Evolutionary conservation across 2,888 invertebrate genomes (phyloP).

Genomic region (Panorpa germanica): DNA sequence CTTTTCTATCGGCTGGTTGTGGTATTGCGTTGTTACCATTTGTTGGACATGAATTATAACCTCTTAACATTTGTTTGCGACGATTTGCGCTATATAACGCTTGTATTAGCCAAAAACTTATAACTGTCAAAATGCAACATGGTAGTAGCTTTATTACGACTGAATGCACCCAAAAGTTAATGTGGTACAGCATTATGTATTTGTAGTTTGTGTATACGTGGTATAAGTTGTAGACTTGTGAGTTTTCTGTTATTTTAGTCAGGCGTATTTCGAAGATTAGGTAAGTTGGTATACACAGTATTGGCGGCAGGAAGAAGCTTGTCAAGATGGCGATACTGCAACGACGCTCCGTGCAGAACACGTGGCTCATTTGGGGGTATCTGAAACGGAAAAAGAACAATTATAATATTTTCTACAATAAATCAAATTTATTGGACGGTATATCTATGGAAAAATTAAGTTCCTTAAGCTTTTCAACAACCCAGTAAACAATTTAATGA

Average conservation of each 20-base stretch:
- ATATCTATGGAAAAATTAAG: not conserved
- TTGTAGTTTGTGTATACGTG: no score
- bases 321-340: conserved; percentile 57
- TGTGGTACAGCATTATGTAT: conserved; percentile 14
- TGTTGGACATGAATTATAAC: conserved; percentile 36
- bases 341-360: conserved; percentile 55
- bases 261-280: conserved; percentile 51
- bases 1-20: conserved; percentile 19
- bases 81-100: conserved; percentile 59
- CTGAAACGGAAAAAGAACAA: conserved; percentile 25
- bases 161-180: conserved; percentile 61
- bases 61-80: conserved; percentile 48
- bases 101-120: conserved; percentile 38
- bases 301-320: conserved; percentile 56
- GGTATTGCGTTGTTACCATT: conserved; percentile 21
- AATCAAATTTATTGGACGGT: not conserved
- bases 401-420: not conserved
- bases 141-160: conserved; percentile 59
- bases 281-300: conserved; percentile 71
- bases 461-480: not conserved
- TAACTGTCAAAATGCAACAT: conserved; percentile 48
- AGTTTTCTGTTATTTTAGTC: no score
- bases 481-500: no score
- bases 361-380: conserved; percentile 56
- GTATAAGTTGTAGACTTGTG: no score